Percentiles rank a stretch among this genome's conserved stretches.
Evolutionary conservation across 2,113 vertebrate species (phyloP).

Genomic region (Mesocricetus auratus): DNA sequence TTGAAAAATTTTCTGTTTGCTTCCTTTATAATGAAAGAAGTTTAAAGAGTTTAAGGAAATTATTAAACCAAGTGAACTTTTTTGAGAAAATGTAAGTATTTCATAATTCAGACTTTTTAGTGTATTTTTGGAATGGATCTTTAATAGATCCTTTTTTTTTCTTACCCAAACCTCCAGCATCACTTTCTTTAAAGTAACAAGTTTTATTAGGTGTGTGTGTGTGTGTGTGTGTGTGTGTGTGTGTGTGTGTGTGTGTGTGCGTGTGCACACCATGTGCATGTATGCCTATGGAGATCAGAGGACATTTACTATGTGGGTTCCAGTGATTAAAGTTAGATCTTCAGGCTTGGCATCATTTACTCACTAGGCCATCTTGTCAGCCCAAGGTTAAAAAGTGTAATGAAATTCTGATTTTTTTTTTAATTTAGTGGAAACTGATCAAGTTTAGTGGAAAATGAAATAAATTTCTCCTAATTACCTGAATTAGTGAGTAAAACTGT

Average conservation of each 20-base stretch:
- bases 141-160: not conserved
- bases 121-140: conserved; percentile 6
- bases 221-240: not conserved
- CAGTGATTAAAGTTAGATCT: not conserved
- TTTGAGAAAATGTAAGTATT: not conserved
- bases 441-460: conserved; percentile 37
- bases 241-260: not conserved
- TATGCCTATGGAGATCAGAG: not conserved
- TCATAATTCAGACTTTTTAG: not conserved
- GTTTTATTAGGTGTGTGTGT: not conserved
- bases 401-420: conserved; percentile 15
- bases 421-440: not conserved
- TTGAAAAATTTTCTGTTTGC: conserved; percentile 14
- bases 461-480: not conserved
- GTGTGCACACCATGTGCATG: not conserved
- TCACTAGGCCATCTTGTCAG: not conserved
- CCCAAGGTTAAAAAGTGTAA: not conserved
- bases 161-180: not conserved
- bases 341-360: not conserved
- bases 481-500: conserved; percentile 29
- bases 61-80: not conserved
- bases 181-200: conserved; percentile 39
- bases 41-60: conserved; percentile 47
- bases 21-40: conserved; percentile 24
- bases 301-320: not conserved